Evolutionary conservation across 2,797 vertebrate species (phyloP), one percentile per base, ranked within the genome.

Genomic region (Sebastes nivosus): DNA sequence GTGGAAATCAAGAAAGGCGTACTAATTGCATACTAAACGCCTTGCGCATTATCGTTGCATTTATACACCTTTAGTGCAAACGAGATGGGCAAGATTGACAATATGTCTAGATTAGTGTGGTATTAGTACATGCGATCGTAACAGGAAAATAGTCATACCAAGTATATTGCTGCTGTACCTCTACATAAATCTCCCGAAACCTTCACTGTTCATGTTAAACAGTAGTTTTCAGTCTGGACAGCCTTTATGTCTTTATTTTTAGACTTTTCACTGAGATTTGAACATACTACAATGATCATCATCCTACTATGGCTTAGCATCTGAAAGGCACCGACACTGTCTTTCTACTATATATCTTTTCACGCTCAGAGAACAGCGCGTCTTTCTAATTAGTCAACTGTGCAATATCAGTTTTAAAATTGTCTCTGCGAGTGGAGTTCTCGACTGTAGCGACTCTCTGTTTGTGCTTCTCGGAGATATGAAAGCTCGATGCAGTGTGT

Each of bases 401-500:
- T 80, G 73, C 58, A 67, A 57, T 80, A 57, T 24, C 75, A 74
- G 69, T 83, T 74, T 81, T 32, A 50, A 84, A 87, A 87, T 81
- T 91, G 78, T 63, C 68, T 85, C 68, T 64, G 76, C 13, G 54
- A 77, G 32, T 4, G 24, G 18, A 24, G 75, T 60, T 80, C 77
- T 79, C 50, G 10, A 76, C 70, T 34, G 84, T 77, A 70, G 89
- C 74, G 85, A 81, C 75, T 87, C 80, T 67, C 3, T 72, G 71
- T 71, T 84, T 72, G 76, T 86, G 80, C 71, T 70, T 29, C 72
- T 73, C 52, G 34, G 46, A 67, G 87, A 79, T 77, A 46, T 82
- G 75, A 83, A 89, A 75, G 83, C 81, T 76, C 8, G 88, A 90
- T 71, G 85, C 69, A 52, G 80, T 80, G 84, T 78, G 85, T 89